Conservation (phyloP, 2,113 vertebrate species). For the Etia nguti region DNA sequence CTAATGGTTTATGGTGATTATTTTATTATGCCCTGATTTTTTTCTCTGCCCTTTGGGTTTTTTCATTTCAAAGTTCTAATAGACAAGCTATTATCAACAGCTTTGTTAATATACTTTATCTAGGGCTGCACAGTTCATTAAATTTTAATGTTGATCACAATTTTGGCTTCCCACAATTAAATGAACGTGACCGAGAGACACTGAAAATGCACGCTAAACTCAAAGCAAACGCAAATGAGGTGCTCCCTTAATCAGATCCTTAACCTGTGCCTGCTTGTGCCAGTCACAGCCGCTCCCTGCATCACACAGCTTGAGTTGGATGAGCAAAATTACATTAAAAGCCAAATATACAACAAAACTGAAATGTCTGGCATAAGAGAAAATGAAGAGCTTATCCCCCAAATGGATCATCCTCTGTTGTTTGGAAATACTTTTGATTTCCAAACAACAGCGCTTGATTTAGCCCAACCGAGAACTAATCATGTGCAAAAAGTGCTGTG, state of each 20-base stretch:
- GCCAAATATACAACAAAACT: neutral
- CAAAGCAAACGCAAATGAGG: neutral
- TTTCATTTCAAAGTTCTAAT: neutral
- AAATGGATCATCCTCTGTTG: neutral
- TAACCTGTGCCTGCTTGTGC: neutral
- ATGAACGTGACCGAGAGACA: neutral
- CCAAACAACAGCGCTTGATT: neutral
- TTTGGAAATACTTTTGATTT: neutral
- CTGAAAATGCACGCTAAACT: neutral
- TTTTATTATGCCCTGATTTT: neutral
- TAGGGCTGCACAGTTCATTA: neutral
- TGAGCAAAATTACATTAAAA: neutral
- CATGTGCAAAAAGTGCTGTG: neutral
- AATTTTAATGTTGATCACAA: neutral
- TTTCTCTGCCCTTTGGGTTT: neutral
- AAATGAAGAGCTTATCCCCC: neutral
- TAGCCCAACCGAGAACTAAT: neutral
- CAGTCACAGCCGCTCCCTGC: neutral
- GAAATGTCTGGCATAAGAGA: neutral
- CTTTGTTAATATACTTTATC: neutral
- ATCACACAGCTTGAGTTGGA: neutral
- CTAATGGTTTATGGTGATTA: neutral
- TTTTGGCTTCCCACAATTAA: neutral
- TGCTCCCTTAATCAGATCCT: neutral
- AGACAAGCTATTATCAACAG: neutral